Conservation (phyloP, 2,113 vertebrate genomes). For the Platysteira castanea region DNA sequence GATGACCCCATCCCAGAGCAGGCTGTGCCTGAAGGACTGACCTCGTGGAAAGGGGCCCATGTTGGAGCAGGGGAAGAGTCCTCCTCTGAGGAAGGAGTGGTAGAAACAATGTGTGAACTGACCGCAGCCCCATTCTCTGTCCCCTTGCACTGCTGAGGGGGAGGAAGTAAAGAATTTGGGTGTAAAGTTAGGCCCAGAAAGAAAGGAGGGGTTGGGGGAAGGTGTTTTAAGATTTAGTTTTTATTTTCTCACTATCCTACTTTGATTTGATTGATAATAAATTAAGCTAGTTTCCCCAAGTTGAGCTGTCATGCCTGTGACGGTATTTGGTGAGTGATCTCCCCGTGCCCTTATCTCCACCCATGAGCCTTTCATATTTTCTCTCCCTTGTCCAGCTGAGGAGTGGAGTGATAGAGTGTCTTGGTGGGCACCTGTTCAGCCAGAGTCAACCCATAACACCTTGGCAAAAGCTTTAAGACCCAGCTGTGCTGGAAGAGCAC, state of each 20-base stretch:
- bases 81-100: neutral
- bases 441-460: neutral
- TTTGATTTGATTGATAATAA: neutral
- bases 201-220: neutral
- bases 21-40: neutral
- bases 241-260: neutral
- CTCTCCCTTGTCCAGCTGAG: neutral
- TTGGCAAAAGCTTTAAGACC: neutral
- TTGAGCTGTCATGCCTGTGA: neutral
- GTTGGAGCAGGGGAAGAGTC: neutral
- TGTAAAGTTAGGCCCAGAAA: neutral
- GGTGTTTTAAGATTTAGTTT: neutral
- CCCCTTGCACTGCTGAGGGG: neutral
- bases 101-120: neutral
- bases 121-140: neutral
- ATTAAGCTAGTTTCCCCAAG: neutral
- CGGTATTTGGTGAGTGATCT: neutral
- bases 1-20: neutral
- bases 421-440: neutral
- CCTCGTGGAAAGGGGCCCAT: neutral
- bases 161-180: neutral
- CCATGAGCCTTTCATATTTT: neutral
- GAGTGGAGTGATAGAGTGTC: neutral
- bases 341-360: neutral
- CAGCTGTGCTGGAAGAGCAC: neutral